Base-by-base conservation (phyloP, 2,888 invertebrate genomes). In the Melanargia galathea region DNA sequence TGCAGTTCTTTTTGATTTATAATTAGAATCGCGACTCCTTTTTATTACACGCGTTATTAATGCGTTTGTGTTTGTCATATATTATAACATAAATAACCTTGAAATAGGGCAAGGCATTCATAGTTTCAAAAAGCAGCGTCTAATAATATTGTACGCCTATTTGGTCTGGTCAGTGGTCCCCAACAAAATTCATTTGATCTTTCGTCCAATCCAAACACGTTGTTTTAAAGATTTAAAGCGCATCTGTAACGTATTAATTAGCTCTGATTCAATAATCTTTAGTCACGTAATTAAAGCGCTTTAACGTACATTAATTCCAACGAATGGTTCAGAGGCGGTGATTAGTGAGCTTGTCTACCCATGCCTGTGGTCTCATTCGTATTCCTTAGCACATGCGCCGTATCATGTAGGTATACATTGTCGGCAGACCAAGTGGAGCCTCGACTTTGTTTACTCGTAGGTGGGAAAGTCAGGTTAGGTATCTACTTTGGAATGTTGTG, bases 341-440 rank as follows among this genome's bases (percentile, higher is more conserved):
- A 63, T 60, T 63, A 60, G 55, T 33, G 60, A 48, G 18, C 43
- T 54, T 22, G 55, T 55, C 40, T 46, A 45, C 30, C 30, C 13
- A 8, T 57, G 30, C 16, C 24, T 20, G 35, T 30, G 51, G 33
- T 54, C 38, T 45, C 59, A 52, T 59, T 59, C 35, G 51, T 48
- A 63, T 63, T 59, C 59, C 46, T 35, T 30, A 59, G 35, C 43
- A 18, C 51, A 26, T 40, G 38, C 18, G 48, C 49, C 22, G 30
- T 24, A n/a, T 20, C 30, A 11, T 45, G 52, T 60, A 54, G 22
- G 52, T 60, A 54, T 35, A 54, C 33, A 11, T 45, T 33, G n/a
- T n/a, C 30, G 18, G 30, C 45, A 60, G 60, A 60, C 60, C 30
- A 2, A 26, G 54, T 24, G 60, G 60, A 30, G 60, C 60, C 54